Percentiles rank a stretch among this genome's conserved stretches.
phyloP scores from a whole-genome alignment of 1,140 invertebrate species.

The Neodiprion pinetum region DNA sequence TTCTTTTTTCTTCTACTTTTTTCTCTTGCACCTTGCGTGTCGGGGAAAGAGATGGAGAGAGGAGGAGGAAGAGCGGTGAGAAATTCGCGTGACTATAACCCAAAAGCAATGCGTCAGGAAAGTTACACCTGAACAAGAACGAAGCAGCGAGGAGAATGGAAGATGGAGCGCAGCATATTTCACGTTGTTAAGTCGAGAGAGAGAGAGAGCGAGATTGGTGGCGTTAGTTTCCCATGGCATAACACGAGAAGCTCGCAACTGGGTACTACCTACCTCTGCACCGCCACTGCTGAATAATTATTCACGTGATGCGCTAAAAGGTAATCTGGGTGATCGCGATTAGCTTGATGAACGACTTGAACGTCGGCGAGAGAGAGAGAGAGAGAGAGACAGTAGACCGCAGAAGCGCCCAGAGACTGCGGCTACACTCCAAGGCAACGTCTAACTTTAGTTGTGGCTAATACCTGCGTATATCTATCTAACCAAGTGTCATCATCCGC shows the following conservation, averaged over 20 bases:
- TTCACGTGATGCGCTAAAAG: slow-evolving; percentile 4
- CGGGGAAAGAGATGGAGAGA: no score
- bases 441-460: neutral
- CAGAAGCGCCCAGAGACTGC: neutral
- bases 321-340: slow-evolving; percentile 5
- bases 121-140: neutral
- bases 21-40: neutral
- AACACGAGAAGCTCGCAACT: neutral
- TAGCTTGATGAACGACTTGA: slow-evolving; percentile 1
- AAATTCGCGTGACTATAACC: neutral
- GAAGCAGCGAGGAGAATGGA: neutral
- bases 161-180: neutral
- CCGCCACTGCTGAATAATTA: neutral
- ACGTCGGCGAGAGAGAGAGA: neutral
- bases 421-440: neutral
- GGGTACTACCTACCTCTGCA: neutral
- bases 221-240: neutral
- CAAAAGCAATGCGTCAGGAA: neutral
- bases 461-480: neutral
- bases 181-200: neutral
- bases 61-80: neutral
- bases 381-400: neutral
- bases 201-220: neutral
- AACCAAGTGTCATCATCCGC: neutral
- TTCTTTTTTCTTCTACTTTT: neutral